These are phyloP conservation scores for Gymnocypris eckloni DNA, from an alignment of 2,797 vertebrate genomes.

Conservation along the genomic window DNA sequence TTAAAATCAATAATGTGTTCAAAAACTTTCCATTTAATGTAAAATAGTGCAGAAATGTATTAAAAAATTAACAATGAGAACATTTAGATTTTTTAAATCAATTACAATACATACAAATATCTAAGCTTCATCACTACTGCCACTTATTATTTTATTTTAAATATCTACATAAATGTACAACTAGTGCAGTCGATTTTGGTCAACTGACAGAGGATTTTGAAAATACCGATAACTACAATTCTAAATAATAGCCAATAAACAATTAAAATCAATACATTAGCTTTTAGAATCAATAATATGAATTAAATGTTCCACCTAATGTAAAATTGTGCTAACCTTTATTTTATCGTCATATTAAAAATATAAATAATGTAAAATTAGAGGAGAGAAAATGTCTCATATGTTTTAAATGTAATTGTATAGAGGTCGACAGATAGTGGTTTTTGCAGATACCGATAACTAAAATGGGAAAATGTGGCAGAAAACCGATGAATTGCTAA, in stretches of 20 bases:
- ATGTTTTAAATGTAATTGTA: neutral
- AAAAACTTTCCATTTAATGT: neutral
- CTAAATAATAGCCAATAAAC: neutral
- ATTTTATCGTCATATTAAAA: neutral
- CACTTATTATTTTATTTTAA: neutral
- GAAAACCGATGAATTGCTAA: neutral
- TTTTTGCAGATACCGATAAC: neutral
- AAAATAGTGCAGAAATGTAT: neutral
- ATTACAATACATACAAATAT: neutral
- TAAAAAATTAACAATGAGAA: neutral
- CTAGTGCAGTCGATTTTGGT: neutral
- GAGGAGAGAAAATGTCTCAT: neutral
- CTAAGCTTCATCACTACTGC: neutral
- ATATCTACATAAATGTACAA: neutral
- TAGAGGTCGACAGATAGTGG: neutral
- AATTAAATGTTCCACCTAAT: neutral
- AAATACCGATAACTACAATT: neutral
- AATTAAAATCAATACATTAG: neutral
- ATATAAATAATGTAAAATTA: neutral
- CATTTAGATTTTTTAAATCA: neutral
- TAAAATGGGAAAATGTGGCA: neutral
- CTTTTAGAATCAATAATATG: neutral
- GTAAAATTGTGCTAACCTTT: neutral
- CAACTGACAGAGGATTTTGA: too few species aligned
- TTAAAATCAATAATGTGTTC: neutral